Conservation (phyloP, 2,888 invertebrate genomes). For the Hemicrepidius hirtus region DNA sequence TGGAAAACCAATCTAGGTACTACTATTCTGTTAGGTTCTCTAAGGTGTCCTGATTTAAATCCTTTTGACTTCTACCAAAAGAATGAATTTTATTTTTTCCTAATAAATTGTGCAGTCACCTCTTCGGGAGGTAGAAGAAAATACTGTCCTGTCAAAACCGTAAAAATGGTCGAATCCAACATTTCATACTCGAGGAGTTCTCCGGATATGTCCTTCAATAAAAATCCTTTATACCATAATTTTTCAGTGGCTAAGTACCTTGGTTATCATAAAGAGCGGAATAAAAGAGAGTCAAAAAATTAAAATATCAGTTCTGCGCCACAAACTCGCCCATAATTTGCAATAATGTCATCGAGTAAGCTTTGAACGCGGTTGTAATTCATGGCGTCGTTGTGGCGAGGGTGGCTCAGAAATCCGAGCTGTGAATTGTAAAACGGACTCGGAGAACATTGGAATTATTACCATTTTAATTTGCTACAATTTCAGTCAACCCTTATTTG, state of each 20-base stretch:
- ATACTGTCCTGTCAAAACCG: no score
- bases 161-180: constrained; percentile 8
- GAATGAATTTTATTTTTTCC: no score
- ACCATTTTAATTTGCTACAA: constrained; percentile 30
- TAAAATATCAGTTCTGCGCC: constrained; percentile 46
- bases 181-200: constrained; percentile 10
- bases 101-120: no score
- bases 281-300: constrained; percentile 41
- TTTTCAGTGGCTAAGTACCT: constrained; percentile 26
- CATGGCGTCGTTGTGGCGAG: constrained; percentile 58
- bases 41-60: no score
- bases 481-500: constrained; percentile 17
- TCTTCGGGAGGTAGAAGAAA: no score
- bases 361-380: constrained; percentile 54
- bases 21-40: no score
- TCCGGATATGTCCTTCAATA: constrained; percentile 22
- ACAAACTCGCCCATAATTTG: constrained; percentile 49
- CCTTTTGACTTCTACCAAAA: no score
- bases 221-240: constrained; percentile 27
- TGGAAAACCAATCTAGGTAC: no score
- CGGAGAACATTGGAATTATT: constrained; percentile 26
- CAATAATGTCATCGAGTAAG: constrained; percentile 51
- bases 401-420: constrained; percentile 43
- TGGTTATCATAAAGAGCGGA: constrained; percentile 28
- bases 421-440: constrained; percentile 31